Evolutionary conservation across 2,113 vertebrate species (phyloP).

Genomic region (Gymnobelideus leadbeateri): DNA sequence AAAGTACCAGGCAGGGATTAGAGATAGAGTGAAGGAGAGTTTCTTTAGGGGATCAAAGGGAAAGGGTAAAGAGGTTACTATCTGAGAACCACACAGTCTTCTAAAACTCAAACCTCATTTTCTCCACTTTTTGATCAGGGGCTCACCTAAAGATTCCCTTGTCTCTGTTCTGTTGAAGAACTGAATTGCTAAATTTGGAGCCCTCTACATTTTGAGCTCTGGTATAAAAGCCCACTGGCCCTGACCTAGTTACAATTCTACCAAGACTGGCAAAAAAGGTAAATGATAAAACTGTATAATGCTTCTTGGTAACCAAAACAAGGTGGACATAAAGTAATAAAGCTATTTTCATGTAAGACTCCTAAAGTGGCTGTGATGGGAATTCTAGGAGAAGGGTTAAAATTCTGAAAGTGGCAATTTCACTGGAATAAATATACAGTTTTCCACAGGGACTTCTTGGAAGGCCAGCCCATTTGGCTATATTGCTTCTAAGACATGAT

Average conservation of each 20-base stretch:
- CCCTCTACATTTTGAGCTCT: not conserved
- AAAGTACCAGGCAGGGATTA: not conserved
- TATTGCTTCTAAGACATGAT: not conserved
- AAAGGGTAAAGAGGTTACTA: not conserved
- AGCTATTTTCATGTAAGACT: not conserved
- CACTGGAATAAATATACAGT: not conserved
- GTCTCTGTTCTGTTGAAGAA: not conserved
- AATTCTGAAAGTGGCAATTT: not conserved
- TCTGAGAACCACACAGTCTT: not conserved
- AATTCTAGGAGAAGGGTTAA: not conserved
- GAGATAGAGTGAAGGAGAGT: not conserved
- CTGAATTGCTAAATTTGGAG: slow-evolving; percentile 5
- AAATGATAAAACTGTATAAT: not conserved
- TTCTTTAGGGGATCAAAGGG: not conserved
- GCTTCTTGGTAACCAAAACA: not conserved
- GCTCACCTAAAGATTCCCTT: not conserved
- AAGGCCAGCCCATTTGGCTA: not conserved
- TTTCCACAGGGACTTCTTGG: not conserved
- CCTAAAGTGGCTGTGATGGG: not conserved
- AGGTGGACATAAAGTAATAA: not conserved
- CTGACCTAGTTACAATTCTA: not conserved
- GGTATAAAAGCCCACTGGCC: not conserved
- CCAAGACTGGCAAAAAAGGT: not conserved
- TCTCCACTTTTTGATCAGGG: not conserved
- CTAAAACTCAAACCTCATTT: not conserved